These are phyloP conservation scores for Latrodectus geometricus DNA, from an alignment of 1,140 invertebrate genomes.

Conservation along the genomic window DNA sequence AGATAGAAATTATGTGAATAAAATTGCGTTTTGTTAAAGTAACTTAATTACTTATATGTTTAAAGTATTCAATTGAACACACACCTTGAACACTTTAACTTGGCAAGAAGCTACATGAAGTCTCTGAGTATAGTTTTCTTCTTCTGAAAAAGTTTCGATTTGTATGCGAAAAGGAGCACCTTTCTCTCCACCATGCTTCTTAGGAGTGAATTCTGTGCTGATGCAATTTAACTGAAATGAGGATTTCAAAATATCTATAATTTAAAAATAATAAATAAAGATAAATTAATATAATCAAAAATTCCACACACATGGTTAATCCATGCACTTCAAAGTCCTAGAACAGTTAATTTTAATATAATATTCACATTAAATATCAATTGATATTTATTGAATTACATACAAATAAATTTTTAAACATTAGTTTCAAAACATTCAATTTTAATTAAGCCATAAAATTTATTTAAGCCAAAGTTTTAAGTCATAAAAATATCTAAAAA, in stretches of 20 bases:
- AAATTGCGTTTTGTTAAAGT: too few relatives aligned
- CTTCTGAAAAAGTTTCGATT: conserved; percentile 76
- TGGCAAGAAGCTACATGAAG: conserved; percentile 94
- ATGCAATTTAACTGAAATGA: conserved; percentile 87
- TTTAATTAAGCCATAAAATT: too few relatives aligned
- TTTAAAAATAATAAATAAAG: neutral
- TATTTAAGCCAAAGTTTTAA: too few relatives aligned
- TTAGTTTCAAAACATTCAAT: too few relatives aligned
- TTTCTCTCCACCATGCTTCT: conserved; percentile 98
- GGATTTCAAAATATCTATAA: neutral
- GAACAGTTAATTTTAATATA: too few relatives aligned
- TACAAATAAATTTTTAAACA: too few relatives aligned
- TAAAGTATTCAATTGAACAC: neutral
- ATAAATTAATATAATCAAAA: conserved; percentile 15
- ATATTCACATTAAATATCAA: too few relatives aligned
- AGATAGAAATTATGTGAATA: too few relatives aligned
- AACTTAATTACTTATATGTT: too few relatives aligned
- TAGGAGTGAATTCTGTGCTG: conserved; percentile 97
- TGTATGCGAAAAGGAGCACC: conserved; percentile 96
- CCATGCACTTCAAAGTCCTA: too few relatives aligned
- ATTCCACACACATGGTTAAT: neutral
- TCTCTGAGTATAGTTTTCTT: conserved; percentile 69
- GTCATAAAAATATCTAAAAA: too few relatives aligned
- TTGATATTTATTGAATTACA: too few relatives aligned
- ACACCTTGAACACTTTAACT: conserved; percentile 86